A percentile compares a stretch with the other conserved stretches of the same genome.
phyloP scores from a whole-genome alignment of 1,140 invertebrate species.

The Melipona quadrifasciata region DNA sequence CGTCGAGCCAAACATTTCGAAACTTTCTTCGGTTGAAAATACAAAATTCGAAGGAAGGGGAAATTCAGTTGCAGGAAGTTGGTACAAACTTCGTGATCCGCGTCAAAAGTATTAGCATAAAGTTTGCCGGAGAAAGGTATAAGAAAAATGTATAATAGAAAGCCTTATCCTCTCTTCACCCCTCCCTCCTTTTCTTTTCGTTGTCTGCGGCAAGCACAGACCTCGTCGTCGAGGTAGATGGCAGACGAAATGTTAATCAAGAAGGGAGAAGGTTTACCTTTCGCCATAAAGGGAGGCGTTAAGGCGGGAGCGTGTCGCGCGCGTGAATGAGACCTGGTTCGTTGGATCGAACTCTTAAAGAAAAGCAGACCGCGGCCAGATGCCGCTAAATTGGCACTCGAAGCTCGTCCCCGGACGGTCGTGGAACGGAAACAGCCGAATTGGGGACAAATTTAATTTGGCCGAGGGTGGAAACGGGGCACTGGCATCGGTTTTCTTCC shows the following conservation, averaged over 20 bases:
- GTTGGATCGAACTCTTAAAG: slow-evolving; percentile 60
- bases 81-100: neutral
- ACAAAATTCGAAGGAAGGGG: neutral
- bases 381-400: slow-evolving; percentile 70
- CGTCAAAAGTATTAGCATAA: neutral
- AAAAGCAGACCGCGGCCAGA: slow-evolving; percentile 70
- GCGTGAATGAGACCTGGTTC: slow-evolving; percentile 21
- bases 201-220: neutral
- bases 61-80: neutral
- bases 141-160: neutral
- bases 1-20: neutral
- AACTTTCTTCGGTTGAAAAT: neutral
- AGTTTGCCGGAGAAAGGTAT: neutral
- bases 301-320: slow-evolving; percentile 28
- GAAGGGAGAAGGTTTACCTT: slow-evolving; percentile 52
- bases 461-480: slow-evolving; percentile 20
- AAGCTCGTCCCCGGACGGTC: slow-evolving; percentile 50
- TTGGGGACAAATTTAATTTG: slow-evolving; percentile 70
- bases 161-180: neutral
- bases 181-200: neutral
- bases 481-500: slow-evolving; percentile 13
- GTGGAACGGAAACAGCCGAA: slow-evolving; percentile 65
- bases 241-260: slow-evolving; percentile 36
- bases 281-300: slow-evolving; percentile 52
- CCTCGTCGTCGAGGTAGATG: neutral